Evolutionary conservation across 2,888 invertebrate species (phyloP).

Genomic region (Morpho helenor): DNA sequence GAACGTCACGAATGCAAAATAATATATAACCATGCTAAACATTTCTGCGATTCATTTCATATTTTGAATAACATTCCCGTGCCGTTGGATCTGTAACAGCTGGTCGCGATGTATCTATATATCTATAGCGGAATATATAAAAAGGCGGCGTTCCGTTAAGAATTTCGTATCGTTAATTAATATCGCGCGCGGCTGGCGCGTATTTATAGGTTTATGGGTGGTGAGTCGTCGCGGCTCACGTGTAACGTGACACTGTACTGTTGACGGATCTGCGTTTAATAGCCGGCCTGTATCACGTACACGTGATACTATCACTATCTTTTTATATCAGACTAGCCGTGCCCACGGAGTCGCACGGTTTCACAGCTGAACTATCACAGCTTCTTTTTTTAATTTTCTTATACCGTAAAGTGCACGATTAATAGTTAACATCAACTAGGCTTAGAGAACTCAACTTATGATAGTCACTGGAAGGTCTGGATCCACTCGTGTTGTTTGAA

Average conservation of each 20-base stretch:
- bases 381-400: no score
- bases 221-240: constrained; percentile 4
- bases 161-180: constrained; percentile 26
- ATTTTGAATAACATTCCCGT: background rate
- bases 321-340: no score
- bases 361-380: no score
- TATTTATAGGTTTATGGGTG: constrained; percentile 23
- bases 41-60: constrained; percentile 1
- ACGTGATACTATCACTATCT: no score
- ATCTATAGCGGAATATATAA: constrained; percentile 9
- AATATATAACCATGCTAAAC: background rate
- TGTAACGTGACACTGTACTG: constrained; percentile 12
- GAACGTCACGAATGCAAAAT: background rate
- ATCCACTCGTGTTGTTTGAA: no score
- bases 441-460: no score
- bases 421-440: no score
- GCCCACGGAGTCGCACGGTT: no score
- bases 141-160: constrained; percentile 18
- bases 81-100: constrained; percentile 9
- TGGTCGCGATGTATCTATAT: background rate
- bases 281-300: background rate
- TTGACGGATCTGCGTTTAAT: constrained; percentile 11
- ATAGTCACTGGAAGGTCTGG: no score
- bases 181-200: constrained; percentile 18
- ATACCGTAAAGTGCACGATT: no score